Evolutionary conservation across 2,113 vertebrate species (phyloP).

Genomic region (Sitta europaea): DNA sequence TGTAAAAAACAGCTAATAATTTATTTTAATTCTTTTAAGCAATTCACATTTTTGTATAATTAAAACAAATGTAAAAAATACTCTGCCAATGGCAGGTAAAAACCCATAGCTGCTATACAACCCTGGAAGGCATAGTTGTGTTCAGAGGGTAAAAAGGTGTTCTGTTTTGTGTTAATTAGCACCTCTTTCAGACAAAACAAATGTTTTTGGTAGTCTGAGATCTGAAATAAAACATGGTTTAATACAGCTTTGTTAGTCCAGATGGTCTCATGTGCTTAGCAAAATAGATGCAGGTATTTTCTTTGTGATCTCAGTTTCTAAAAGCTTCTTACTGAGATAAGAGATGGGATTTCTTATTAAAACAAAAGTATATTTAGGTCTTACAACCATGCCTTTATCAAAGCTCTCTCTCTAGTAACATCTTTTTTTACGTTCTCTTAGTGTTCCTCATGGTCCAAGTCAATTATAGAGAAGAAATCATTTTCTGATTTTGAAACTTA

Average conservation of each 20-base stretch:
- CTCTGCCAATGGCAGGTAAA: neutral
- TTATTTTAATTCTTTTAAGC: neutral
- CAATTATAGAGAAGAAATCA: neutral
- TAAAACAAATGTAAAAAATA: neutral
- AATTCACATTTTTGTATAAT: neutral
- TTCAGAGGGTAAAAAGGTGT: neutral
- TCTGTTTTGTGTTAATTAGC: neutral
- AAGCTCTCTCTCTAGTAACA: neutral
- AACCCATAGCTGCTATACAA: neutral
- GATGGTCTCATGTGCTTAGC: neutral
- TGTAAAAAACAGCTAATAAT: neutral
- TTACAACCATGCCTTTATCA: neutral
- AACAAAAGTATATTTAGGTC: neutral
- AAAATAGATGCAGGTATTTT: neutral
- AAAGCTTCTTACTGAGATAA: neutral
- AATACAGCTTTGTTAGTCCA: neutral
- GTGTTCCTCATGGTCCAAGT: neutral
- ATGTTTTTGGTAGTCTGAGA: neutral
- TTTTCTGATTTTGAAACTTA: neutral
- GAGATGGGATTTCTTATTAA: neutral
- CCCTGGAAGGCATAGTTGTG: neutral
- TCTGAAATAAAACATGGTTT: neutral
- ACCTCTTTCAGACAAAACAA: neutral
- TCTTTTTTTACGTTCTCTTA: neutral
- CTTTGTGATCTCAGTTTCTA: neutral